These are phyloP conservation scores for Oasisia sp. DNA, from an alignment of 2,888 invertebrate genomes.

Conservation along the genomic window DNA sequence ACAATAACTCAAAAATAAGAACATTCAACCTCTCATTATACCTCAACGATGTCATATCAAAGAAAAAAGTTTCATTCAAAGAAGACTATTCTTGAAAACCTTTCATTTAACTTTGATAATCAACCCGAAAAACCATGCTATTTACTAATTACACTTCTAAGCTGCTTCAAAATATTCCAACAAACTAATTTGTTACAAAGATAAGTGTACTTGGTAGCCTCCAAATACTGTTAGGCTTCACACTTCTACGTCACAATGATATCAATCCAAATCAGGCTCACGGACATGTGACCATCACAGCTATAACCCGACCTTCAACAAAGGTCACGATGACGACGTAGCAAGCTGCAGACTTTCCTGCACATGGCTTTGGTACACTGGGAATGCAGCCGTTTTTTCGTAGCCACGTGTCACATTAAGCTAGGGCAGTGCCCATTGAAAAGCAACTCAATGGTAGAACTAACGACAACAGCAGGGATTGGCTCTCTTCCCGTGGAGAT, in stretches of 20 bases:
- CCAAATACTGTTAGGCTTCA: not conserved
- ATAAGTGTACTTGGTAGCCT: not conserved
- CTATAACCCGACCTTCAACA: not conserved
- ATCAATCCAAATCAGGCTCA: not conserved
- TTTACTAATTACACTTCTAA: not conserved
- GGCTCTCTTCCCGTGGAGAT: not conserved
- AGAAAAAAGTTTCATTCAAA: not conserved
- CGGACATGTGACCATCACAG: not conserved
- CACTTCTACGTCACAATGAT: not conserved
- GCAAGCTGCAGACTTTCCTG: not conserved
- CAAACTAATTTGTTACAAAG: not conserved
- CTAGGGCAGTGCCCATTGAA: not conserved
- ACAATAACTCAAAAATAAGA: not conserved
- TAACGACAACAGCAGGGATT: not conserved
- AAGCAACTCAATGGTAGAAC: conserved; percentile 1
- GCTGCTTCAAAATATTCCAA: not conserved
- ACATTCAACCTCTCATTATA: not conserved
- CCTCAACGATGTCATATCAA: not conserved
- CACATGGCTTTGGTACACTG: not conserved
- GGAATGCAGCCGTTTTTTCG: not conserved
- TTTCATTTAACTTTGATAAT: no score
- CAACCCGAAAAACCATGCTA: no score
- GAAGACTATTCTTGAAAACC: not conserved
- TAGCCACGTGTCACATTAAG: no score
- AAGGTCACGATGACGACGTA: not conserved